Evolutionary conservation across 2,888 invertebrate species (phyloP), one percentile per base, ranked within the genome.

Genomic region (Platycheirus rosarum): DNA sequence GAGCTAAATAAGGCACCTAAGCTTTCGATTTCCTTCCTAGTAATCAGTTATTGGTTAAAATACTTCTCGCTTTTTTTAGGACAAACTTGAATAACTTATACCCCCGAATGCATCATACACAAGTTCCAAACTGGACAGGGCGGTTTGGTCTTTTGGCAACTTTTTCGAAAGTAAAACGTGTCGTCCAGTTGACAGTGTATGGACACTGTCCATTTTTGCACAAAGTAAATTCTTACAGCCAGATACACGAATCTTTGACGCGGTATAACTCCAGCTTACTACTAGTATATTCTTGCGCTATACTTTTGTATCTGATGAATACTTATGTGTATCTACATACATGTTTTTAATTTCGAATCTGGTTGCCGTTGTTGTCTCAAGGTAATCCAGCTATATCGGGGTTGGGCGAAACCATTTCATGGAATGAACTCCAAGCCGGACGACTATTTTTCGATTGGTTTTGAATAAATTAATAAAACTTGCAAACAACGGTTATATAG

Each of bases 361-460:
- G 69, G 65, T 80, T 60, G 63, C 79, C 75, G 79, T 80, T 80
- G 71, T 37, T 74, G 70, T 69, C 79, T 75, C 79, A 80, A 80
- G 79, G 79, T 75, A 66, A 80, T 80, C 79, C 57, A 80, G 57
- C 62, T 75, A 69, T 49, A 69, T 49, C 66, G 20, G 69, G 63
- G 62, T 23, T 63, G 78, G 78, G 78, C 62, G 55, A 62, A 68
- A 68, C 42, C 48, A 79, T 68, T 63, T 37, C 48, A 48, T 69
- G 62, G 14, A 68, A 63, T 60, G 18, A 62, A 55, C 68, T 66
- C 66, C 20, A 70, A 55, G 37, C 29, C 20, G 48, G 48, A 60
- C 69, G 32, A 62, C 68, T 37, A 53, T 42, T 73, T 29, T 73
- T 29, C 57, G 79, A 80, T 80, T 75, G 70, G 63, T 65, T 80